These are phyloP conservation scores for Agrenia bidenticulata DNA, from an alignment of 2,888 invertebrate genomes.

Conservation along the genomic window DNA sequence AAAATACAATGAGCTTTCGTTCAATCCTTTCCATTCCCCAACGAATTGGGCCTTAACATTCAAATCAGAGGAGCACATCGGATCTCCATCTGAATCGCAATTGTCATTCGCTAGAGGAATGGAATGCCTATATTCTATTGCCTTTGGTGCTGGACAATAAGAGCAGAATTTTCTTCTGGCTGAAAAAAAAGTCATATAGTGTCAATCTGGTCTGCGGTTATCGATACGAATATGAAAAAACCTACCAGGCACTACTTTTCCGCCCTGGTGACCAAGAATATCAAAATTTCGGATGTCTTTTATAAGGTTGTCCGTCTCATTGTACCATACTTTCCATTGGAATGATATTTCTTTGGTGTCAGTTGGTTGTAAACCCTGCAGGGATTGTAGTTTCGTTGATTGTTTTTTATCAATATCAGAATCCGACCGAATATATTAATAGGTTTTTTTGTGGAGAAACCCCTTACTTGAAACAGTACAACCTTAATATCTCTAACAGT, in stretches of 20 bases:
- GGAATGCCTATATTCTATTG: background rate
- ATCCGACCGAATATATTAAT: too few species aligned
- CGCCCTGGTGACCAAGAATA: background rate
- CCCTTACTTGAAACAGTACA: too few species aligned
- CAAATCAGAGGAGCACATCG: conserved; percentile 3
- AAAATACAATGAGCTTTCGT: too few species aligned
- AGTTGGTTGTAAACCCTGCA: background rate
- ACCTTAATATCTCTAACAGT: too few species aligned
- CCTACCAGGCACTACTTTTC: too few species aligned
- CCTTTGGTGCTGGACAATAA: conserved; percentile 2
- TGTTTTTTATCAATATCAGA: too few species aligned
- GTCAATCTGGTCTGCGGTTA: too few species aligned
- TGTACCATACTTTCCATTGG: background rate
- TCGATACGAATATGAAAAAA: too few species aligned
- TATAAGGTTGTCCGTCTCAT: background rate
- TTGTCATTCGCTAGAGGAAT: conserved; percentile 10
- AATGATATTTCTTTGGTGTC: background rate
- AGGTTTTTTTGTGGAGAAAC: too few species aligned
- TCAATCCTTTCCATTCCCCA: too few species aligned
- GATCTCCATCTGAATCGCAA: conserved; percentile 10
- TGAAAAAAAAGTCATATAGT: background rate
- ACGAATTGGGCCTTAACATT: background rate
- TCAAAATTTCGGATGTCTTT: background rate
- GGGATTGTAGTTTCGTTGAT: too few species aligned
- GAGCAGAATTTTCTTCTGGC: conserved; percentile 9